Evolutionary conservation across 2,888 invertebrate genomes (phyloP).

Genomic region (Drosophila conformis): DNA sequence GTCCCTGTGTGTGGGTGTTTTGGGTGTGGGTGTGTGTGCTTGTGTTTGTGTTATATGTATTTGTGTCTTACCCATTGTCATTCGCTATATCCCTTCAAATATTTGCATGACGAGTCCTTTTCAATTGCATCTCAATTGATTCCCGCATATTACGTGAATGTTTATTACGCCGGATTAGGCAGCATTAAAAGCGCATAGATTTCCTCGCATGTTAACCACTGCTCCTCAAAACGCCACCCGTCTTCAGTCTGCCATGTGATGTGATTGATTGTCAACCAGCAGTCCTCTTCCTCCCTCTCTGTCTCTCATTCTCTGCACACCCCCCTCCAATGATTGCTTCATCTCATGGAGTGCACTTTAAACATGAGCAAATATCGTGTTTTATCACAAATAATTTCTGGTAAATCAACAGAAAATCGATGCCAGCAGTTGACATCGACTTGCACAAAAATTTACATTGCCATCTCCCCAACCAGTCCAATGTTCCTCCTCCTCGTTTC

Average conservation of each 20-base stretch:
- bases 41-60: slow-evolving; percentile 1
- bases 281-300: slow-evolving; percentile 3
- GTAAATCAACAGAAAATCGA: slow-evolving; percentile 83
- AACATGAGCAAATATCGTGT: slow-evolving; percentile 83
- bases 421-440: slow-evolving; percentile 56
- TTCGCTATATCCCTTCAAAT: slow-evolving; percentile 65
- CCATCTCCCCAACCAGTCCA: slow-evolving; percentile 1
- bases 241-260: slow-evolving; percentile 68
- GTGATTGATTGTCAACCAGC: slow-evolving; percentile 71
- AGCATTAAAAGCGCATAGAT: slow-evolving; percentile 72
- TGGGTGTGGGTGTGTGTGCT: slow-evolving; percentile 3
- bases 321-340: slow-evolving; percentile 23
- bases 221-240: slow-evolving; percentile 7
- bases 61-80: slow-evolving; percentile 49
- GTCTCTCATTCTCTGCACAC: not conserved
- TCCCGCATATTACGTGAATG: slow-evolving; percentile 75
- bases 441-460: slow-evolving; percentile 46
- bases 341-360: slow-evolving; percentile 72
- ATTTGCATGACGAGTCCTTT: slow-evolving; percentile 73
- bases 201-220: slow-evolving; percentile 40
- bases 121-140: slow-evolving; percentile 70
- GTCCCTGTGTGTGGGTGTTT: slow-evolving; percentile 4
- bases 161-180: slow-evolving; percentile 79
- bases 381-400: slow-evolving; percentile 84
- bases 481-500: not conserved